Conservation (phyloP, 2,797 vertebrate species). For the Enteromius fasciolatus region DNA sequence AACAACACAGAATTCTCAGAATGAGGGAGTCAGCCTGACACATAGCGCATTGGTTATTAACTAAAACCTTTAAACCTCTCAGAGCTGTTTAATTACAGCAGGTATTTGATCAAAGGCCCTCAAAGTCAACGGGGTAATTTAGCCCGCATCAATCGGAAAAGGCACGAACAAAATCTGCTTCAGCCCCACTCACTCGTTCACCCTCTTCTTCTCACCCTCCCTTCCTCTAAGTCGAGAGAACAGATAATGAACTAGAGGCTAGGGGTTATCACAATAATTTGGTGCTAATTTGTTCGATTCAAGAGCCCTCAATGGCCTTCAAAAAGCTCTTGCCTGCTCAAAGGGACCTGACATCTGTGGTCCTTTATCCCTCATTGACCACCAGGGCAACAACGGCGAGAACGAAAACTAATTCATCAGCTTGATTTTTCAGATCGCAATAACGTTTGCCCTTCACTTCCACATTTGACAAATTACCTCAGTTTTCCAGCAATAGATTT, state of each 20-base stretch:
- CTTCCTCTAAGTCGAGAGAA: not conserved
- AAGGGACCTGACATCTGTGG: slow-evolving; percentile 6
- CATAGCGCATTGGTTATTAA: slow-evolving; percentile 25
- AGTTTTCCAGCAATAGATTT: slow-evolving; percentile 31
- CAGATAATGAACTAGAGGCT: slow-evolving; percentile 42
- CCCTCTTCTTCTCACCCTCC: not conserved
- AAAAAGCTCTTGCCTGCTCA: not conserved
- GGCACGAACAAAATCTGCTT: not conserved
- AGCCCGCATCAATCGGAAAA: slow-evolving; percentile 15
- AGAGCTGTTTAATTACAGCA: slow-evolving; percentile 45
- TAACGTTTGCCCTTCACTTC: slow-evolving; percentile 11
- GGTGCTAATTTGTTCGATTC: slow-evolving; percentile 26
- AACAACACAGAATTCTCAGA: slow-evolving; percentile 7
- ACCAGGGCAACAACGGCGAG: slow-evolving; percentile 6
- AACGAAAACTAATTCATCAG: slow-evolving; percentile 30
- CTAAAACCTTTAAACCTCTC: slow-evolving; percentile 45
- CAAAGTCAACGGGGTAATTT: slow-evolving; percentile 7
- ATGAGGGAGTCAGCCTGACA: slow-evolving; percentile 12
- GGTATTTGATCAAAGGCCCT: slow-evolving; percentile 41
- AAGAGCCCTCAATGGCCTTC: slow-evolving; percentile 21
- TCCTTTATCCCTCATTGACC: slow-evolving; percentile 31
- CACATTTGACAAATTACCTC: slow-evolving; percentile 35
- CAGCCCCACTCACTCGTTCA: not conserved
- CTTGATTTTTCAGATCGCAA: not conserved
- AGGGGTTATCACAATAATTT: slow-evolving; percentile 17